These are phyloP conservation scores for Marcusenius ussheri DNA, from an alignment of 2,113 vertebrate species.

Conservation along the genomic window DNA sequence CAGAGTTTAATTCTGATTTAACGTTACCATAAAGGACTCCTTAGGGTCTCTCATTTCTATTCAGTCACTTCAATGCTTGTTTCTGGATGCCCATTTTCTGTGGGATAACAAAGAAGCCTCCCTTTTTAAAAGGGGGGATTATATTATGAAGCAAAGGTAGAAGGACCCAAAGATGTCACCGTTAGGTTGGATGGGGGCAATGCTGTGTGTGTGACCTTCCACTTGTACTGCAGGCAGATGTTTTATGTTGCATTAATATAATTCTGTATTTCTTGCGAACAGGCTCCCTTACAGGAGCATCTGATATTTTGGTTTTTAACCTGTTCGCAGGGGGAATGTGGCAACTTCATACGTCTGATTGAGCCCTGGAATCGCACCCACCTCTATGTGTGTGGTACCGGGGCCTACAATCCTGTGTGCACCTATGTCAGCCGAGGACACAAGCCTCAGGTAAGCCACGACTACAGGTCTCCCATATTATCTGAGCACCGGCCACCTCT, in stretches of 20 bases:
- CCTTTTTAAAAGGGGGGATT: background rate
- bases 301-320: background rate
- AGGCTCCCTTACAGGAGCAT: background rate
- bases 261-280: background rate
- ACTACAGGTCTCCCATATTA: background rate
- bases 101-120: background rate
- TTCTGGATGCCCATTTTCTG: background rate
- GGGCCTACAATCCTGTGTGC: conserved; percentile 94
- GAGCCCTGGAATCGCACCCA: conserved; percentile 97
- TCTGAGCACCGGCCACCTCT: background rate
- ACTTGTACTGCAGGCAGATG: background rate
- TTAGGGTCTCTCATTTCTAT: background rate
- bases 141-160: background rate
- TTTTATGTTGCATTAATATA: background rate
- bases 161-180: background rate
- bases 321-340: conserved; percentile 78
- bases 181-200: background rate
- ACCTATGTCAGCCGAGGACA: conserved; percentile 87
- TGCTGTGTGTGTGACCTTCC: background rate
- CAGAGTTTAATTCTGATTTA: background rate
- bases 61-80: background rate
- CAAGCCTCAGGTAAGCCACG: conserved; percentile 79
- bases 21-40: background rate
- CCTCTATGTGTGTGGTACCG: conserved; percentile 88
- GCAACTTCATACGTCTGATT: conserved; percentile 93